Evolutionary conservation across 2,888 invertebrate genomes (phyloP).

Genomic region (Polymixis flavicincta): DNA sequence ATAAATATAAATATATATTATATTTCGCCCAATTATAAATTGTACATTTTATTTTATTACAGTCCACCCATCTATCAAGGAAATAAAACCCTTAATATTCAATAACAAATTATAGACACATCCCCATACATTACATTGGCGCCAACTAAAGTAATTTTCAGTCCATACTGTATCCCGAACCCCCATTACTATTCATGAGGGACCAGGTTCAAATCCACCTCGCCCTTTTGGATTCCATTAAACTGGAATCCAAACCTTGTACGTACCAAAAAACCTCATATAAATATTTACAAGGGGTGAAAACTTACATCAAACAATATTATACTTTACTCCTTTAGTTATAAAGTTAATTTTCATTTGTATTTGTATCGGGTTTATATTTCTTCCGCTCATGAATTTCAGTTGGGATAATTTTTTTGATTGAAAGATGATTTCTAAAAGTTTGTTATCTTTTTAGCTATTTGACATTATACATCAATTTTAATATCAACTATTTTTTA

Average conservation of each 20-base stretch:
- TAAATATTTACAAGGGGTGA: conserved; percentile 78
- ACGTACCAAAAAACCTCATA: conserved; percentile 73
- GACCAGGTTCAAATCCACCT: conserved; percentile 62
- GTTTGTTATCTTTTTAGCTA: neutral
- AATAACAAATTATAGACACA: conserved; percentile 54
- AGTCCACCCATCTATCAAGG: too few relatives aligned
- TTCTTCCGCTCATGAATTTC: conserved; percentile 41
- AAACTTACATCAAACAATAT: conserved; percentile 72
- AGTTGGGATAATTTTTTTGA: conserved; percentile 8
- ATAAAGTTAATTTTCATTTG: conserved; percentile 70
- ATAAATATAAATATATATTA: too few relatives aligned
- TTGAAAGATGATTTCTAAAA: neutral
- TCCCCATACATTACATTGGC: conserved; percentile 31
- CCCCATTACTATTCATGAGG: conserved; percentile 78
- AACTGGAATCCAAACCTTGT: conserved; percentile 76
- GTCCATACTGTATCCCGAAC: conserved; percentile 51
- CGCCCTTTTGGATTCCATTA: conserved; percentile 78
- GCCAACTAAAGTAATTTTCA: conserved; percentile 52
- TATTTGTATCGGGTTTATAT: conserved; percentile 43
- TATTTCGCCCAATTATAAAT: too few relatives aligned
- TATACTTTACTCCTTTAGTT: conserved; percentile 71
- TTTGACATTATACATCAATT: too few relatives aligned
- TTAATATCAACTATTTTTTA: too few relatives aligned
- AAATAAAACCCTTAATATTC: conserved; percentile 28
- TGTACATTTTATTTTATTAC: neutral